Evolutionary conservation across 2,797 vertebrate genomes (phyloP).

Genomic region (Moxostoma hubbsi): DNA sequence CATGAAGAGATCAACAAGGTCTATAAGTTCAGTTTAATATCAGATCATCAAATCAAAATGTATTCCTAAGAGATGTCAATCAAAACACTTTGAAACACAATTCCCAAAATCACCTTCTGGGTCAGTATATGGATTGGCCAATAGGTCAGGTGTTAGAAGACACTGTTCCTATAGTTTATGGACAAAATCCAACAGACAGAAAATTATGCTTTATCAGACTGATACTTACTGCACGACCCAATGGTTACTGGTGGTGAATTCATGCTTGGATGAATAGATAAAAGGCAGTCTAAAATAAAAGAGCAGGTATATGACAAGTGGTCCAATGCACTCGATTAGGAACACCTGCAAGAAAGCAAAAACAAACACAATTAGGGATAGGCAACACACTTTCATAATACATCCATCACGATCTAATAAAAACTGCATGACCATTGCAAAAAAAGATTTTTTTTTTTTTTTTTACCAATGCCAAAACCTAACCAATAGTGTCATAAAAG

Average conservation of each 20-base stretch:
- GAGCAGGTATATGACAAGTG: slow-evolving; percentile 90
- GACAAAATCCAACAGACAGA: slow-evolving; percentile 13
- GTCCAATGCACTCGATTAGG: slow-evolving; percentile 87
- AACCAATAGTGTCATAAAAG: too few relatives aligned
- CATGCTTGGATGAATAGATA: slow-evolving; percentile 89
- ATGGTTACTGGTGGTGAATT: slow-evolving; percentile 90
- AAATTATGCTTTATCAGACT: neutral
- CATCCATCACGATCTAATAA: too few relatives aligned
- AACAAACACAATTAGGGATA: neutral
- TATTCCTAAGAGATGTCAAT: slow-evolving; percentile 23
- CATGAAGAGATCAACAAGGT: neutral
- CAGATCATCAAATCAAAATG: slow-evolving; percentile 18
- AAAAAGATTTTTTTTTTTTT: too few relatives aligned
- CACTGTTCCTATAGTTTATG: slow-evolving; percentile 18
- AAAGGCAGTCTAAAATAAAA: slow-evolving; percentile 94
- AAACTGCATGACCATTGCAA: too few relatives aligned
- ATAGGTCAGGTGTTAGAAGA: slow-evolving; percentile 28
- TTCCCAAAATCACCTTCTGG: slow-evolving; percentile 27
- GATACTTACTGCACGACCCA: slow-evolving; percentile 92
- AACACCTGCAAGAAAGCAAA: slow-evolving; percentile 80
- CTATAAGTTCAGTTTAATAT: neutral
- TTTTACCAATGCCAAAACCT: too few relatives aligned
- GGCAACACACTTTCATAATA: too few relatives aligned
- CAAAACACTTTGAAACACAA: slow-evolving; percentile 10
- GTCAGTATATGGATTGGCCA: neutral